Evolutionary conservation across 2,797 vertebrate species (phyloP).

Genomic region (Nasua narica): DNA sequence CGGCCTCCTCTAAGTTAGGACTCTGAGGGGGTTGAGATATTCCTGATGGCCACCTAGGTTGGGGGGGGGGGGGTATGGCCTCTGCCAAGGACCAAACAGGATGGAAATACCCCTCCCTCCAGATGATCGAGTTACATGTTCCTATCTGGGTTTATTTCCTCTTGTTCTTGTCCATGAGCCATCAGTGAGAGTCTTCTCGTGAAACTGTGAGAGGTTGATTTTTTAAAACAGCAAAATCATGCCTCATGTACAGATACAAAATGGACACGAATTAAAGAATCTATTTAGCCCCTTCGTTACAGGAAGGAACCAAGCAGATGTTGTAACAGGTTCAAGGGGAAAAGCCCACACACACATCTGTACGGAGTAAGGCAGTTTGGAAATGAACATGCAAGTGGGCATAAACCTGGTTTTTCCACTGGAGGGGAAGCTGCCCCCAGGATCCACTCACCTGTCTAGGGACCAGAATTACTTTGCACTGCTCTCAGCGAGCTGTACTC

Average conservation of each 20-base stretch:
- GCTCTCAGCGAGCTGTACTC: not conserved
- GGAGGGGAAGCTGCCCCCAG: not conserved
- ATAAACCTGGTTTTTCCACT: not conserved
- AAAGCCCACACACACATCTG: not conserved
- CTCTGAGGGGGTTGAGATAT: not conserved
- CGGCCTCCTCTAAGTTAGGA: not conserved
- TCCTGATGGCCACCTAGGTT: not conserved
- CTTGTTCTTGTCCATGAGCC: not conserved
- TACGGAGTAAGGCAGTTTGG: not conserved
- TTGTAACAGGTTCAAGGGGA: not conserved
- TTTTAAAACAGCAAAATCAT: conserved; percentile 1
- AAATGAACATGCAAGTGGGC: not conserved
- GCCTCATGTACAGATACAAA: not conserved
- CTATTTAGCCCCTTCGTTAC: not conserved
- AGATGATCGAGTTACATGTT: not conserved
- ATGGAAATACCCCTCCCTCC: not conserved
- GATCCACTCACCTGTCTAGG: not conserved
- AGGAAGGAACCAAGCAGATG: not conserved
- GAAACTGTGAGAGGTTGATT: not conserved
- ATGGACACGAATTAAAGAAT: not conserved
- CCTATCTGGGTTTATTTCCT: not conserved
- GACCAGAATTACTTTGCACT: not conserved
- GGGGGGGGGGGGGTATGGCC: no score
- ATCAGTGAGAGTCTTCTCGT: not conserved
- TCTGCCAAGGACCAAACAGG: not conserved